Base-by-base conservation (phyloP, 1,140 invertebrate genomes). In the Drosophila auraria region DNA sequence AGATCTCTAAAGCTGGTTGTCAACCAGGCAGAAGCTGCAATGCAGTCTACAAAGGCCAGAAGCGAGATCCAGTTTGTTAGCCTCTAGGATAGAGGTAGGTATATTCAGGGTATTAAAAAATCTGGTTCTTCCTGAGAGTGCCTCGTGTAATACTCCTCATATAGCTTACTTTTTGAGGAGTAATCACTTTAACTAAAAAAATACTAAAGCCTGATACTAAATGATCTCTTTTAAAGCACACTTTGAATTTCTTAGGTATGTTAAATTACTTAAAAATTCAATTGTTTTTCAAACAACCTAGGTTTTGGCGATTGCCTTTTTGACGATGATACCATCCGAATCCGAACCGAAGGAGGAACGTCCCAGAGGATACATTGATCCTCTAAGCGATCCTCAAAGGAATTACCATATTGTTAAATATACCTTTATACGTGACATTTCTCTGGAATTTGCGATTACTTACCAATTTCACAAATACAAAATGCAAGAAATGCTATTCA, bases 291-390 rank as follows among this genome's bases (percentile, higher is more conserved):
- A 15, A 49, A 15, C 15, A 25, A 5, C 3, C n/a, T 45, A 30
- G 6, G 27, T 30, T 7, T 5, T 6, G 27, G 27, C 27, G 27
- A 30, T 30, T 30, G 1, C 6, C 8, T n/a, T n/a, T 9, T 51
- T 51, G 20, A 20, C 9, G 0, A 53, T 7, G 7, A 2, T 20
- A 54, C 1, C 17, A 23, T 20, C 53, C 53, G 17, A 54, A 15
- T 54, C 53, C 53, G 53, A 54, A 56, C 17, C 4, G 12, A 38
- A 23, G 1, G 1, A n/a, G 7, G 14, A 38, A 20, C 8, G 1
- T 23, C 53, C 53, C 33, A 56, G 17, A 56, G 33, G 53, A 56
- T 56, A 9, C 17, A 3, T 4, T 15, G 14, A 38, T 56, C 53
- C 53, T 56, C 33, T 17, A 38, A 38, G 53, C 12, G 6, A 56